Percentiles rank a stretch among this genome's conserved stretches.
Evolutionary conservation across 2,888 invertebrate species (phyloP).

Genomic region (Invenusta paracnida): DNA sequence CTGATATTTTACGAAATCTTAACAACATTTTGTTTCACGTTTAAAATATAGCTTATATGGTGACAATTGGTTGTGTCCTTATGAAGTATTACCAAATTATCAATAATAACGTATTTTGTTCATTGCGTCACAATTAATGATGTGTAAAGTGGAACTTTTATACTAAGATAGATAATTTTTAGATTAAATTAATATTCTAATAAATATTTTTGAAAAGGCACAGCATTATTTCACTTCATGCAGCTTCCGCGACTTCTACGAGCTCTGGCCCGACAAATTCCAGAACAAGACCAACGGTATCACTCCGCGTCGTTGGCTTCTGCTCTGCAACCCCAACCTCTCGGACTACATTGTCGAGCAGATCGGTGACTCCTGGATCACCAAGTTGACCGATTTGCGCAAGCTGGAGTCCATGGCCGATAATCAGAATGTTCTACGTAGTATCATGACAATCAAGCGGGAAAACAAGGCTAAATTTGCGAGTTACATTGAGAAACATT

Average conservation of each 20-base stretch:
- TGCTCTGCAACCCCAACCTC: conserved; percentile 90
- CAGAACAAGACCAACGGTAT: conserved; percentile 99
- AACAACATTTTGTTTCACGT: too few species aligned
- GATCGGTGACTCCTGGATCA: conserved; percentile 93
- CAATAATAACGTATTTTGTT: too few species aligned
- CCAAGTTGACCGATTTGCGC: conserved; percentile 78
- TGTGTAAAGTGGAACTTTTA: too few species aligned
- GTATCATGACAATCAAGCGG: conserved; percentile 88
- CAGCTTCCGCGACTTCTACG: conserved; percentile 81
- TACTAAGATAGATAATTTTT: too few species aligned
- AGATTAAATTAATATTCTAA: too few species aligned
- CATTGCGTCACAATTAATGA: too few species aligned
- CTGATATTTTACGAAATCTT: too few species aligned
- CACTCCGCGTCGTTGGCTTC: conserved; percentile 92
- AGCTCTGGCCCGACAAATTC: conserved; percentile 89
- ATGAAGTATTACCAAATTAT: too few species aligned
- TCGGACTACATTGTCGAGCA: conserved; percentile 90
- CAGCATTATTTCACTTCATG: too few species aligned
- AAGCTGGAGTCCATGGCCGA: conserved; percentile 77
- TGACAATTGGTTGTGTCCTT: too few species aligned
- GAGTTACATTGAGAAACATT: conserved; percentile 77
- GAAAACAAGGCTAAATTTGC: conserved; percentile 88
- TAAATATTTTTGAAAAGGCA: too few species aligned
- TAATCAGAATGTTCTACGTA: conserved; percentile 81
- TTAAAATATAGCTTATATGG: too few species aligned